A percentile compares a stretch with the other conserved stretches of the same genome.
phyloP scores from a whole-genome alignment of 1,140 invertebrate species.

The Palaemon carinicauda region DNA sequence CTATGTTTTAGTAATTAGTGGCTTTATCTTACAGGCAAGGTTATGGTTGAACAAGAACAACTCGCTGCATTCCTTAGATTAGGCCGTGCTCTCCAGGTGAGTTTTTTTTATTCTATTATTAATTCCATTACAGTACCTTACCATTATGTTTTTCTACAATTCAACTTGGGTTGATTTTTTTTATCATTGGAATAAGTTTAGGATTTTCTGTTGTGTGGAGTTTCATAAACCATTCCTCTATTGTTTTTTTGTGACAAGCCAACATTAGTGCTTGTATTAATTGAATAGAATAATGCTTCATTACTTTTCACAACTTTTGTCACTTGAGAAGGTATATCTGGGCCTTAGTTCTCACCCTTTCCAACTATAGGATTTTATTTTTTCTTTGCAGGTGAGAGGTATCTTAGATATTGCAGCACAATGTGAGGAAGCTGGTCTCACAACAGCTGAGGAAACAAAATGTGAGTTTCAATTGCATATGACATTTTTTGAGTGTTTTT shows the following conservation, averaged over 20 bases:
- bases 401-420: constrained; percentile 59
- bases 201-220: no score
- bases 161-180: no score
- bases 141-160: not conserved
- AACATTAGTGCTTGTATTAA: no score
- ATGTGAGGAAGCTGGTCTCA: constrained; percentile 58
- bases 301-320: not conserved
- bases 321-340: not conserved
- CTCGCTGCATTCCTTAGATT: constrained; percentile 59
- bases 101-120: not conserved
- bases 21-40: constrained; percentile 46
- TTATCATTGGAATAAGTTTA: no score
- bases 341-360: not conserved
- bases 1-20: not conserved
- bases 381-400: constrained; percentile 49
- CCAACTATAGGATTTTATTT: no score
- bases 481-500: not conserved
- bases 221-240: no score
- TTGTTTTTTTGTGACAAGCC: no score
- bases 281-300: no score
- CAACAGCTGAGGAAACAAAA: constrained; percentile 58
- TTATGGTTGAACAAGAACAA: constrained; percentile 59
- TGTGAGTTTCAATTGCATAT: constrained; percentile 37
- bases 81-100: constrained; percentile 57
- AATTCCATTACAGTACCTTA: not conserved